Evolutionary conservation across 2,888 invertebrate genomes (phyloP), one percentile per base, ranked within the genome.

Genomic region (Prostheceraeus crozeri): DNA sequence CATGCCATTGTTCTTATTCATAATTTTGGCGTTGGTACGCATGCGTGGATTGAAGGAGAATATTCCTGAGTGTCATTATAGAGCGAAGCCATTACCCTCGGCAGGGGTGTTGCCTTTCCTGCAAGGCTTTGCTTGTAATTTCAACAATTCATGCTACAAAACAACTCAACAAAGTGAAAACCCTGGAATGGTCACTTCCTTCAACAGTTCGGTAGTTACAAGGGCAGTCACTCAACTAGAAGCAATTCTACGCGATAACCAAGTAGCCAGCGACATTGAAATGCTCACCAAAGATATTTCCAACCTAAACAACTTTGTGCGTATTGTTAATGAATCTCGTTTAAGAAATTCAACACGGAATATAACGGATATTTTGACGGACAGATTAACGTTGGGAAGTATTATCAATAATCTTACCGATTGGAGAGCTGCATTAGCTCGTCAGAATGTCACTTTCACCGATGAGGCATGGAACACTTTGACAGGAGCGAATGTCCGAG

Each of bases 81-180:
- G 27, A 56, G 23, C 57, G 21, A 56, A 16, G 27, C 33, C 57
- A 55, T n/a, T 58, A 52, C 33, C 58, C 8, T 55, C 54, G 3
- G 19, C 33, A 28, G 58, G 58, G 4, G 21, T 21, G 25, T 6
- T 55, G 2, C 21, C 55, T 6, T 35, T 30, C 36, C n/a, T 55
- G 19, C 14, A 25, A 35, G 28, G 19, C 14, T 21, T 55, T 35
- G 19, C 36, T 21, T 55, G 55, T 19, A 55, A 31, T 21, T 53
- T 36, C 25, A 55, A 55, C 19, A 35, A 31, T 4, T 35, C 55
- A 4, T 55, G 55, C 14, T 35, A 35, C 10, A 55, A 55, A 8
- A 46, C 23, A 46, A 46, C 48, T 21, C 48, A 46, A 46, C n/a
- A n/a, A n/a, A n/a, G n/a, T n/a, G n/a, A n/a, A n/a, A n/a, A n/a